phyloP scores from a whole-genome alignment of 2,888 invertebrate species.

The Lamellibrachia satsuma region DNA sequence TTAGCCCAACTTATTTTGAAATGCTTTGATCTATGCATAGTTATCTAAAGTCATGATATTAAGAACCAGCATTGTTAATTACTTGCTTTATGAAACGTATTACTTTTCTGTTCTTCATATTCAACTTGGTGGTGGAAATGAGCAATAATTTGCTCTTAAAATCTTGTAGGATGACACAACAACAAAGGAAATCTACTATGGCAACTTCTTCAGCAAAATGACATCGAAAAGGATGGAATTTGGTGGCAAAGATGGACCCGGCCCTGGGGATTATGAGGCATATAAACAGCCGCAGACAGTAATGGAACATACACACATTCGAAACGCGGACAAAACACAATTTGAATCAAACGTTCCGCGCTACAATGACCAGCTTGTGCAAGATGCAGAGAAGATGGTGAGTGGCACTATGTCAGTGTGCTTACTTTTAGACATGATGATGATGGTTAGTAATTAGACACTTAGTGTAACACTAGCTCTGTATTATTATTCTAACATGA shows the following conservation, averaged over 20 bases:
- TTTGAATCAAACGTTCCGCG: constrained; percentile 61
- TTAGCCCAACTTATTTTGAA: too few species aligned
- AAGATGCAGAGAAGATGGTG: constrained; percentile 62
- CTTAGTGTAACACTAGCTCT: too few species aligned
- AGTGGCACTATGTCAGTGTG: constrained; percentile 13
- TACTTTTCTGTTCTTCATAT: too few species aligned
- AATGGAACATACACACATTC: constrained; percentile 31
- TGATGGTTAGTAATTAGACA: too few species aligned
- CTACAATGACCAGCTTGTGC: constrained; percentile 59
- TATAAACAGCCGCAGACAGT: constrained; percentile 34
- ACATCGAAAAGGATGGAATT: constrained; percentile 57
- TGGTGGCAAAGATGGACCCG: constrained; percentile 55
- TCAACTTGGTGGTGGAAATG: neutral
- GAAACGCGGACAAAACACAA: constrained; percentile 44
- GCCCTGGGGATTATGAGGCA: constrained; percentile 64
- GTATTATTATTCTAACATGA: too few species aligned
- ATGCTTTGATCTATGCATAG: too few species aligned
- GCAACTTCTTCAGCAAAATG: constrained; percentile 61
- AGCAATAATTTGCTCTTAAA: neutral
- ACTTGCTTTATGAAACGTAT: too few species aligned
- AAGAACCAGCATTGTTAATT: too few species aligned
- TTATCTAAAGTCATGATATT: too few species aligned
- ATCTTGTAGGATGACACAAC: neutral
- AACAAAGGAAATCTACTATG: constrained; percentile 50
- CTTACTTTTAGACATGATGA: too few species aligned